Base-by-base conservation (phyloP, 2,888 invertebrate genomes). In the Lasioglossum zephyrum region DNA sequence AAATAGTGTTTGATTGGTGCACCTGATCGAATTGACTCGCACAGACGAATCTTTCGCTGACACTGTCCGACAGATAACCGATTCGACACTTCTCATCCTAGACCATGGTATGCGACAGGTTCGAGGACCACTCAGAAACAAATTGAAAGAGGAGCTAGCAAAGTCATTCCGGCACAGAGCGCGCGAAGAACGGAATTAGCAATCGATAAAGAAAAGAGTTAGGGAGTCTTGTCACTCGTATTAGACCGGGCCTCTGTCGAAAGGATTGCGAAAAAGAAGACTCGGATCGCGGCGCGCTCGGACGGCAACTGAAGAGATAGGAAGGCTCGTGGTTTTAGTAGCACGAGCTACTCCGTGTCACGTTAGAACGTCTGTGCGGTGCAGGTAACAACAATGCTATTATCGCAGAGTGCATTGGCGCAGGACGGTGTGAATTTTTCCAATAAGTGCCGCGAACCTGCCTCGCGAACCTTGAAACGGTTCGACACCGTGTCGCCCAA, bases 261-360 rank as follows among this genome's bases (percentile, higher is more conserved):
- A 66, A 76, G 74, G 66, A 39, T 74, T 73, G 53, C 53, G 82
- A 87, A 87, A 87, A 81, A 36, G 82, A 87, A 60, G 82, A 85
- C 89, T 88, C 89, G 88, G 91, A 88, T 88, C 90, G 89, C 89
- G 91, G 76, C 90, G 93, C 89, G 87, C 72, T 86, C 92, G 89
- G 90, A 89, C 93, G 91, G 92, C 92, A 91, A 95, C 95, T 95
- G 95, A 95, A 92, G 91, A 93, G 92, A 92, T 91, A 92, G 89
- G 86, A 88, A 91, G 79, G 73, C 81, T 87, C 86, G 88, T 77
- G 79, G 92, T 89, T 92, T 89, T 91, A 85, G 90, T 92, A 92
- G 90, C 92, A 90, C 89, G 86, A 88, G 90, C 89, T 86, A 87
- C 87, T 83, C 84, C 77, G 78, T 87, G 93, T 94, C 94, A 92